Evolutionary conservation across 2,113 vertebrate genomes (phyloP).

Genomic region (Coracopsis vasa): DNA sequence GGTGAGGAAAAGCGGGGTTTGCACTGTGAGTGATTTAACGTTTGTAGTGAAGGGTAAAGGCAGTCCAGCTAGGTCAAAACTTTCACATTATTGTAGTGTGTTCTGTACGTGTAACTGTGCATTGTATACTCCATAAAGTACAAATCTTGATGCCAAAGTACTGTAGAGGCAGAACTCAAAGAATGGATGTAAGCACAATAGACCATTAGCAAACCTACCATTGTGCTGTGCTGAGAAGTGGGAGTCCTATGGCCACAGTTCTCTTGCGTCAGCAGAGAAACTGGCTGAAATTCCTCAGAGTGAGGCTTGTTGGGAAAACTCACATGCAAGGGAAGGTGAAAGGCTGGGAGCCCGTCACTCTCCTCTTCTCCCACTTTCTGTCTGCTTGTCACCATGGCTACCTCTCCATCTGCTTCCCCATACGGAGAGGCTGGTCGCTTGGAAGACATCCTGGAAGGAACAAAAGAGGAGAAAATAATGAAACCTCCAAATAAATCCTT

Average conservation of each 20-base stretch:
- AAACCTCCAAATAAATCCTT: conserved; percentile 87
- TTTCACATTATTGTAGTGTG: conserved; percentile 26
- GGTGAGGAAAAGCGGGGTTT: background rate
- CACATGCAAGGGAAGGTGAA: conserved; percentile 97
- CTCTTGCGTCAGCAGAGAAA: conserved; percentile 84
- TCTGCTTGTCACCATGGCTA: conserved; percentile 99
- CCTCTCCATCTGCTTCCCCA: conserved; percentile 99
- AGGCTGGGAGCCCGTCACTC: conserved; percentile 93
- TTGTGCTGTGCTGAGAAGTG: conserved; percentile 83
- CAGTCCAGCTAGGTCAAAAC: conserved; percentile 24
- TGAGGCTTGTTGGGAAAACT: conserved; percentile 94
- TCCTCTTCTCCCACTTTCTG: conserved; percentile 98
- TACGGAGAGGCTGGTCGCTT: conserved; percentile 99
- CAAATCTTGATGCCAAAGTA: conserved; percentile 42
- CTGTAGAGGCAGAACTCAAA: conserved; percentile 42
- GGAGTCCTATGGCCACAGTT: conserved; percentile 89
- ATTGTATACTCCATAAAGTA: conserved; percentile 5
- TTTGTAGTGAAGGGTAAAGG: background rate
- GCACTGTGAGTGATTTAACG: background rate
- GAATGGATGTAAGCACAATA: conserved; percentile 64
- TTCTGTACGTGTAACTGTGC: conserved; percentile 7
- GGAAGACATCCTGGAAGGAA: conserved; percentile 99
- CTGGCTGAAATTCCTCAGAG: conserved; percentile 85
- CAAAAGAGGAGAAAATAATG: conserved; percentile 88
- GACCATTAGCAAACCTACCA: conserved; percentile 79